Base-by-base conservation (phyloP, 2,797 vertebrate species). In the Cichlasoma orientale region DNA sequence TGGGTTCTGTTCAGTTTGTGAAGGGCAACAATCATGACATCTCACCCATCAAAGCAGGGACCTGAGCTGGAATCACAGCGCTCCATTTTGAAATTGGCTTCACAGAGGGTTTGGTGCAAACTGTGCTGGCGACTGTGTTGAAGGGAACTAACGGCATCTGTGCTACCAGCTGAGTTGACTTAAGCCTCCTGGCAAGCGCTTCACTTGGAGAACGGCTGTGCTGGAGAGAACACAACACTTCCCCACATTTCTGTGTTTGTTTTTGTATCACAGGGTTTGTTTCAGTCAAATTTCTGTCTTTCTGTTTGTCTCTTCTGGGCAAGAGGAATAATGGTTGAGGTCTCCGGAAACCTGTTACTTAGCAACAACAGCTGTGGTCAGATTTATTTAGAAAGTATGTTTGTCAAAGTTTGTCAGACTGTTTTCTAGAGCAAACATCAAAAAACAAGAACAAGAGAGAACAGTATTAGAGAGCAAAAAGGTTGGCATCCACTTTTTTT, bases 131-230 rank as follows among this genome's bases (percentile, higher is more conserved):
- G 23, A 68, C 55, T 2, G 6, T 38, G 27, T 82, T 71, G 66
- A 76, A 82, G 72, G 75, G 80, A 89, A 86, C 47, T 76, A 50
- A 63, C 41, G 77, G 82, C 86, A 85, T 88, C 80, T 83, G 83
- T 66, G 75, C 83, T 14, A 57, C 90, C 85, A 87, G 87, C 89
- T 89, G 89, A 88, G 90, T 66, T 85, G 88, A 89, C 83, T 89
- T 82, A 72, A 83, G 23, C 78, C 77, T 85, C 82, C 88, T 88
- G 86, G 86, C 69, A 80, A 74, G 82, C 21, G 2, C 52, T 84
- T 86, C 41, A 86, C 89, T 90, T 80, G 77, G 69, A 79, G 75
- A 83, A 75, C 3, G 13, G 56, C 73, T 55, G 52, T 18, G 36
- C 57, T 36, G 33, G 50, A 80, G 68, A 41, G 66, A 87, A 80